phyloP scores from a whole-genome alignment of 2,113 vertebrate genomes.

The Oreocharis arfaki region DNA sequence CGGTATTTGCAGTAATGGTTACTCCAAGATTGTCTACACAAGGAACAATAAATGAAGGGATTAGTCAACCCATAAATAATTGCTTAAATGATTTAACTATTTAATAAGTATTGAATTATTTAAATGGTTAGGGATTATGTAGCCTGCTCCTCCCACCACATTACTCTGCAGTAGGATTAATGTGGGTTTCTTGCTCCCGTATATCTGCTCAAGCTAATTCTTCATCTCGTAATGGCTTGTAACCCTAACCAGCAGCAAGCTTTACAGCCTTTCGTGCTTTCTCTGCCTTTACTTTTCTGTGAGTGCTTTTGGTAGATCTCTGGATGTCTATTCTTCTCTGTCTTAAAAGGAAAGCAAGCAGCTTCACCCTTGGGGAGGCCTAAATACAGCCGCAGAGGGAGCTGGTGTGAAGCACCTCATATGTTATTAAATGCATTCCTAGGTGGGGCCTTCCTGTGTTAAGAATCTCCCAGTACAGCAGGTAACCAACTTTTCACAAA shows the following conservation, averaged over 20 bases:
- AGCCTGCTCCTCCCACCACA: neutral
- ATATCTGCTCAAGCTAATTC: neutral
- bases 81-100: neutral
- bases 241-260: neutral
- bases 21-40: neutral
- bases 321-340: neutral
- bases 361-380: neutral
- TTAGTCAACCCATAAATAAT: constrained; percentile 21
- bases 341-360: neutral
- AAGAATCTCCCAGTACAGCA: neutral
- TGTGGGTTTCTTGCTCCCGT: neutral
- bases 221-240: neutral
- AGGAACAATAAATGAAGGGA: neutral
- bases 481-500: neutral
- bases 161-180: neutral
- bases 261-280: neutral
- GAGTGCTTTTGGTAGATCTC: neutral
- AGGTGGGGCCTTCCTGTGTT: neutral
- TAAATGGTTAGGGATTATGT: neutral
- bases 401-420: neutral
- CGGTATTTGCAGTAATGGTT: neutral
- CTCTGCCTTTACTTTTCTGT: neutral
- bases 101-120: constrained; percentile 25
- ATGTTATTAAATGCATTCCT: neutral
- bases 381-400: neutral